A percentile compares a stretch with the other conserved stretches of the same genome.
Conservation (phyloP, 2,888 invertebrate genomes). For the Aelia acuminata region DNA sequence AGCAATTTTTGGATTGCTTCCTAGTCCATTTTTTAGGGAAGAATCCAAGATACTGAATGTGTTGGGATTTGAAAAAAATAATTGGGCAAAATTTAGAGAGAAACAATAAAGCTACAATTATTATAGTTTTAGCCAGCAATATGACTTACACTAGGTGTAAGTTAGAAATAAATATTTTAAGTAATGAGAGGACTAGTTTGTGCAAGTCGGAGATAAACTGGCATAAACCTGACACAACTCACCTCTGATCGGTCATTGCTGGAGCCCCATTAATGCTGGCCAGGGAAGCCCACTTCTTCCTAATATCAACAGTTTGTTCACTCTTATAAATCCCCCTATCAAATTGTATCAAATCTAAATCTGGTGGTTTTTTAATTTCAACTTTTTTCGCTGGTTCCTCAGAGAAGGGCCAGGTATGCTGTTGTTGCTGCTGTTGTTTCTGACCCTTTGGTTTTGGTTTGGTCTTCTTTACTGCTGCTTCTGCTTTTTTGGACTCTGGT, state of each 20-base stretch:
- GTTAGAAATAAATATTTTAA: too few species aligned
- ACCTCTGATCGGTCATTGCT: constrained; percentile 1
- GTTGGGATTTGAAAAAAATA: too few species aligned
- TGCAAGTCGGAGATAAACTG: too few species aligned
- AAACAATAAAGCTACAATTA: too few species aligned
- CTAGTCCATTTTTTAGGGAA: too few species aligned
- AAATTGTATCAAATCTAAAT: constrained; percentile 60
- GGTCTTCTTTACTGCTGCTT: background rate
- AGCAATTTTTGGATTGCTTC: too few species aligned
- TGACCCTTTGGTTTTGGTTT: background rate
- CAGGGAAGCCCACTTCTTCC: constrained; percentile 62
- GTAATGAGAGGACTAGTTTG: too few species aligned
- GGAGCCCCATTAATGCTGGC: constrained; percentile 47
- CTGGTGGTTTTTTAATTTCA: constrained; percentile 27
- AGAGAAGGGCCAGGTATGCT: accelerated
- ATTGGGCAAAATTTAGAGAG: too few species aligned
- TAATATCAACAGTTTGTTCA: constrained; percentile 57
- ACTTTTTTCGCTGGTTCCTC: background rate
- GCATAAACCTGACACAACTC: background rate
- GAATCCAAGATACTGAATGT: too few species aligned
- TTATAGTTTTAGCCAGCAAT: too few species aligned
- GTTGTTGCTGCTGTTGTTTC: background rate
- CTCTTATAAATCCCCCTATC: constrained; percentile 54
- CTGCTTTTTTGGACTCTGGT: background rate
- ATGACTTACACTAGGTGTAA: too few species aligned